These are phyloP conservation scores for Rhabdomys dilectus DNA, from an alignment of 2,113 vertebrate species.

Conservation along the genomic window DNA sequence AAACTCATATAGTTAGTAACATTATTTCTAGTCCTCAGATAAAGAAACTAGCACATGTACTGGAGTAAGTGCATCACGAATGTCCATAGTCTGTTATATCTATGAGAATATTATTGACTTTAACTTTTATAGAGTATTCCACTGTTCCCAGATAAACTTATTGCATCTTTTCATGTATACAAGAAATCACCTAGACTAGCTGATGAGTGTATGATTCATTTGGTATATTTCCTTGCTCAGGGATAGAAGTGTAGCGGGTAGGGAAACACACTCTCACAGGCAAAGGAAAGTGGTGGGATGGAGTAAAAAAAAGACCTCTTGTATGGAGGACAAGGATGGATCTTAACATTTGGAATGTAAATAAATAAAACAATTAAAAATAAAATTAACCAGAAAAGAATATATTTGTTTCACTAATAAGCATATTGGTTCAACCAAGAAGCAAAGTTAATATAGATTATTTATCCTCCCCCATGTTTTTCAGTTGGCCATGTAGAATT, in stretches of 20 bases:
- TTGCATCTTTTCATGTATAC: neutral
- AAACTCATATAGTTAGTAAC: neutral
- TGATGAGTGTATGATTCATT: neutral
- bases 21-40: neutral
- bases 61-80: neutral
- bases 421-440: neutral
- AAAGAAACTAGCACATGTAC: neutral
- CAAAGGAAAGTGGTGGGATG: no score
- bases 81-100: neutral
- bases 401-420: neutral
- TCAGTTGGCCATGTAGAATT: neutral
- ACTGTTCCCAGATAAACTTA: neutral
- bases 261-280: no score
- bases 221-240: neutral
- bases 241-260: no score
- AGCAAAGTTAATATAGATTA: neutral
- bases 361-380: no score
- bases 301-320: no score
- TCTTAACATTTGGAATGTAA: no score
- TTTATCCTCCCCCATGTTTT: neutral
- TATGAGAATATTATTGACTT: neutral
- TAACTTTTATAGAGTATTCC: neutral
- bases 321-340: no score
- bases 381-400: neutral
- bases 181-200: neutral